Evolutionary conservation across 2,113 vertebrate genomes (phyloP).

Genomic region (Nothocercus nigrocapillus): DNA sequence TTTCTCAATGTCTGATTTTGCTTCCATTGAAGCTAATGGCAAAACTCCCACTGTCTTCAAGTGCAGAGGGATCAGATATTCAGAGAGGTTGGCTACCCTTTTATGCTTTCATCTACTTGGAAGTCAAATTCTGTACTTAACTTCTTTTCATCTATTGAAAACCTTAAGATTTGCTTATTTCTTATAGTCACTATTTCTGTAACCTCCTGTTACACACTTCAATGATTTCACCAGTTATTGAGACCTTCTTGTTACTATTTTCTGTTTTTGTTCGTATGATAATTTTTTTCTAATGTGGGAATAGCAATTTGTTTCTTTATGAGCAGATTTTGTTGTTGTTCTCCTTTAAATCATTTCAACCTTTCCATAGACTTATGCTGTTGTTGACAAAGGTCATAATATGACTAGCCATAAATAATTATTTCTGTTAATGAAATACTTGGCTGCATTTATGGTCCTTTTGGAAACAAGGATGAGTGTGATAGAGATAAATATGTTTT

Average conservation of each 20-base stretch:
- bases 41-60: slow-evolving; percentile 61
- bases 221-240: background rate
- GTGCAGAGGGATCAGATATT: slow-evolving; percentile 51
- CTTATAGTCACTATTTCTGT: background rate
- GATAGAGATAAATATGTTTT: slow-evolving; percentile 72
- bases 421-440: slow-evolving; percentile 69
- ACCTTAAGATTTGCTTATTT: slow-evolving; percentile 23
- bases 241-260: background rate
- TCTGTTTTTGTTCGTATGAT: background rate
- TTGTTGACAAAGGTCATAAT: slow-evolving; percentile 43
- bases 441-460: slow-evolving; percentile 56
- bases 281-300: background rate
- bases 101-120: slow-evolving; percentile 33
- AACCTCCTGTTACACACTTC: background rate
- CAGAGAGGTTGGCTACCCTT: slow-evolving; percentile 22
- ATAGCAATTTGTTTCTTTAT: background rate
- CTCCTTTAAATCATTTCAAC: slow-evolving; percentile 19
- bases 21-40: slow-evolving; percentile 61
- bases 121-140: slow-evolving; percentile 54
- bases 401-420: slow-evolving; percentile 57
- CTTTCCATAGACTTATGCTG: background rate
- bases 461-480: slow-evolving; percentile 59
- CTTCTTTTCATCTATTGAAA: slow-evolving; percentile 34
- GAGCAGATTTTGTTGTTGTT: background rate
- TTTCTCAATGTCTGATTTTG: slow-evolving; percentile 61